Evolutionary conservation across 2,888 invertebrate species (phyloP).

Genomic region (Eretmocerus hayati): DNA sequence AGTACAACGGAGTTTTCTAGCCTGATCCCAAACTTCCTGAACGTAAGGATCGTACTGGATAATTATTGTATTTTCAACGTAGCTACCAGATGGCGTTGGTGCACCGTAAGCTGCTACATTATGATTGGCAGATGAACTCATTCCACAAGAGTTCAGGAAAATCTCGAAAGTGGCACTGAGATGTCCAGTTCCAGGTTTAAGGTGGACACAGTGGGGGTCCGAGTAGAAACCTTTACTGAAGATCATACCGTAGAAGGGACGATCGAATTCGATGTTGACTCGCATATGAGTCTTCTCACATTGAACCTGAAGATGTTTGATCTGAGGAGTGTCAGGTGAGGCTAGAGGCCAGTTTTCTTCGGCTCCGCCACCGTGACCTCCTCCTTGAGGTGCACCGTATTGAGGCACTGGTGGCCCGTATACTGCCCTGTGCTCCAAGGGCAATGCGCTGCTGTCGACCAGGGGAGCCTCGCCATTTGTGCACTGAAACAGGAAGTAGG

Average conservation of each 20-base stretch:
- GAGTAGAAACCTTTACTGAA: conserved; percentile 92
- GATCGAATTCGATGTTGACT: conserved; percentile 89
- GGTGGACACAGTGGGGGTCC: conserved; percentile 83
- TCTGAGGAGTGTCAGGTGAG: conserved; percentile 85
- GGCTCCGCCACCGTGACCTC: conserved; percentile 39
- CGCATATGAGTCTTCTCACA: conserved; percentile 95
- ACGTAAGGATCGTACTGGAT: conserved; percentile 93
- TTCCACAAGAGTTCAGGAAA: conserved; percentile 86
- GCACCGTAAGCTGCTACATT: conserved; percentile 78
- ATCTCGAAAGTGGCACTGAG: conserved; percentile 90
- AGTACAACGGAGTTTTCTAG: conserved; percentile 83
- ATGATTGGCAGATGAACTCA: conserved; percentile 88
- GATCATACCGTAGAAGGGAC: conserved; percentile 93
- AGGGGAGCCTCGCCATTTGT: conserved; percentile 70
- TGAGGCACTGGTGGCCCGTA: conserved; percentile 54
- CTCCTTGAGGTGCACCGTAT: conserved; percentile 52
- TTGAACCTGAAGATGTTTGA: conserved; percentile 88
- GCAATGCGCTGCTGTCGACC: conserved; percentile 74
- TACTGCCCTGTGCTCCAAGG: conserved; percentile 72
- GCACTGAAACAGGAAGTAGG: too few relatives aligned
- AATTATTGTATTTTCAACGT: conserved; percentile 90
- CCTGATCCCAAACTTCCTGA: conserved; percentile 93
- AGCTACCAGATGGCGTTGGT: conserved; percentile 85
- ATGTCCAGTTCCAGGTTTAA: conserved; percentile 86
- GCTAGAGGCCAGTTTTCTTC: conserved; percentile 87